phyloP scores from a whole-genome alignment of 2,797 vertebrate genomes.

The Brotula barbata region DNA sequence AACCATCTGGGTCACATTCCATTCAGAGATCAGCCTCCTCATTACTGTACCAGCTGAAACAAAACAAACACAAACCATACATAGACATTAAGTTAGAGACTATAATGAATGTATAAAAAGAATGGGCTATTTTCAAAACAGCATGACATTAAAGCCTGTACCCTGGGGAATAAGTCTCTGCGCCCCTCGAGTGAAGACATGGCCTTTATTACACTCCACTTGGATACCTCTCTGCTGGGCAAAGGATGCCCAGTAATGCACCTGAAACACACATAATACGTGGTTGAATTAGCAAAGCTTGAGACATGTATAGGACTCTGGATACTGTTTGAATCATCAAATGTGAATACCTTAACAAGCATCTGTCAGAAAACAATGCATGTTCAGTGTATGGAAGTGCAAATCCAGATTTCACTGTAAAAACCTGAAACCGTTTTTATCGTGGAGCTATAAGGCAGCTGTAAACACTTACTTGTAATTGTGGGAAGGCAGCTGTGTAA shows the following conservation, averaged over 20 bases:
- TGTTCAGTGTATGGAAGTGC: not conserved
- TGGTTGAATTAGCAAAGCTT: not conserved
- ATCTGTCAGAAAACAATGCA: not conserved
- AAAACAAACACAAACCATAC: slow-evolving; percentile 4
- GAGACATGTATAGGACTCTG: not conserved
- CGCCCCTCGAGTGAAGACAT: slow-evolving; percentile 92
- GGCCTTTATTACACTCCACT: slow-evolving; percentile 92
- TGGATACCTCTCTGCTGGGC: slow-evolving; percentile 97
- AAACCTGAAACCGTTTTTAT: slow-evolving; percentile 4
- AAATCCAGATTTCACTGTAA: not conserved
- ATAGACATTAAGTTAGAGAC: not conserved
- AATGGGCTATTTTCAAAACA: not conserved
- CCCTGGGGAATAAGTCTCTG: slow-evolving; percentile 97
- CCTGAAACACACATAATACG: slow-evolving; percentile 71
- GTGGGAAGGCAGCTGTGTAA: slow-evolving; percentile 92
- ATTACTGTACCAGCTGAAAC: slow-evolving; percentile 93
- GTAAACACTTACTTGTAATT: slow-evolving; percentile 84
- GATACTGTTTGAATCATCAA: not conserved
- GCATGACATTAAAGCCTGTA: slow-evolving; percentile 57
- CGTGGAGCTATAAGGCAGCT: not conserved
- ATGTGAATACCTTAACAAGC: not conserved
- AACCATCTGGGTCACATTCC: slow-evolving; percentile 98
- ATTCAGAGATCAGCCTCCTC: slow-evolving; percentile 97
- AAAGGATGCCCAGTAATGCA: slow-evolving; percentile 98
- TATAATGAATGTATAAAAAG: not conserved